phyloP scores from a whole-genome alignment of 2,797 vertebrate genomes.

The Stomatorhinus walkeri region DNA sequence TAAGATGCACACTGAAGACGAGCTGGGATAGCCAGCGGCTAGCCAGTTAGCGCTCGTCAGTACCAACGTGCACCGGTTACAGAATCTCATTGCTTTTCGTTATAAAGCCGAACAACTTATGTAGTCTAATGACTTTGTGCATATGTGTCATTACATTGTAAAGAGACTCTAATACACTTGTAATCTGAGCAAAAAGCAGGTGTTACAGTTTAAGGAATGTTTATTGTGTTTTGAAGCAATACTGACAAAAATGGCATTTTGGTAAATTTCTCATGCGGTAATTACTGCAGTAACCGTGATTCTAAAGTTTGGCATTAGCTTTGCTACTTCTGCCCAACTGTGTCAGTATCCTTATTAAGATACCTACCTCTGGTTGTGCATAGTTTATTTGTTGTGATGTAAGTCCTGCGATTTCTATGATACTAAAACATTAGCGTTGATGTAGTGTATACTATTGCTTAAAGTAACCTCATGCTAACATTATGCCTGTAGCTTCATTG shows the following conservation, averaged over 20 bases:
- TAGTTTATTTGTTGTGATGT: neutral
- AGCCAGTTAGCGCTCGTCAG: neutral
- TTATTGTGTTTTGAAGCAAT: neutral
- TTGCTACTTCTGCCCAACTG: neutral
- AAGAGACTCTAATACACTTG: neutral
- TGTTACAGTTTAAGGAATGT: neutral
- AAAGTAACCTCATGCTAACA: neutral
- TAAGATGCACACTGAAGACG: neutral
- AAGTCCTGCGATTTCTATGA: neutral
- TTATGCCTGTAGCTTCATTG: neutral
- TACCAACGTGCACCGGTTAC: neutral
- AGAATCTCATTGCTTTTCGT: neutral
- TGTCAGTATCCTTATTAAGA: neutral
- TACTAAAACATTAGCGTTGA: neutral
- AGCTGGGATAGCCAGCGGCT: neutral
- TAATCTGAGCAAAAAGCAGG: neutral
- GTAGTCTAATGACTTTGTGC: neutral
- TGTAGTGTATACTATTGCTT: neutral
- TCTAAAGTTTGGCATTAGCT: neutral
- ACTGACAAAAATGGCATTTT: neutral
- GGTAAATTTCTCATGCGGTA: neutral
- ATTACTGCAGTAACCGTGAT: neutral
- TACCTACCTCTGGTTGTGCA: neutral
- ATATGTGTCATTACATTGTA: neutral
- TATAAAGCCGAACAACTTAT: neutral